Evolutionary conservation across 2,113 vertebrate genomes (phyloP), one percentile per base, ranked within the genome.

Genomic region (Hoplias malabaricus): DNA sequence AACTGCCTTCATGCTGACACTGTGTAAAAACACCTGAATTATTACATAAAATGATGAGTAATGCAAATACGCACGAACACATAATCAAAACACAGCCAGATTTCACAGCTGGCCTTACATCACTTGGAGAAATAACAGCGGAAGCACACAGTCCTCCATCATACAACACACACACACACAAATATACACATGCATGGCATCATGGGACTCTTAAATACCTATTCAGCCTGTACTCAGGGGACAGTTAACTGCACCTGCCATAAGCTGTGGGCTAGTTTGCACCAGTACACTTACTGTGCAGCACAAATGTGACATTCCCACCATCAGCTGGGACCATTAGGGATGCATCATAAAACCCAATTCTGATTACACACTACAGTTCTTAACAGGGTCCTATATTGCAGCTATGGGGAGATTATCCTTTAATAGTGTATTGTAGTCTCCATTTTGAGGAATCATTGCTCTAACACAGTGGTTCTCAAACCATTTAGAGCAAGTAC

Each of bases 71-170:
- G 29, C 12, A 59, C 13, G 14, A 25, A 59, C 33, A 6, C 29
- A 16, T 4, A 7, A 8, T 50, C 29, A 19, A 29, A n/a, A 33
- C 34, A 34, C 43, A 53, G 56, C 56, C 56, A 59, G 31, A 16
- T 59, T 61, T 21, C 27, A 77, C 82, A 82, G 86, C 75, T 86
- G 84, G 81, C 84, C 78, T 86, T 78, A 87, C 77, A 82, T 83
- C 88, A 84, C 70, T 83, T 68, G 34, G 56, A 31, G 79, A 50
- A 67, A 80, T n/a, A 40, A 40, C 25, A 75, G 59, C 56, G 74
- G 34, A 79, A 72, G 76, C 59, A 65, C 80, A 65, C 4, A 61
- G 33, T 5, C 63, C 27, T 53, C 11, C 5, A 21, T 3, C 11
- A 33, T 13, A 33, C 25, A 38, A 34, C 11, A 23, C 66, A 77